These are phyloP conservation scores for Sesia bembeciformis DNA, from an alignment of 2,888 invertebrate species.

Conservation along the genomic window DNA sequence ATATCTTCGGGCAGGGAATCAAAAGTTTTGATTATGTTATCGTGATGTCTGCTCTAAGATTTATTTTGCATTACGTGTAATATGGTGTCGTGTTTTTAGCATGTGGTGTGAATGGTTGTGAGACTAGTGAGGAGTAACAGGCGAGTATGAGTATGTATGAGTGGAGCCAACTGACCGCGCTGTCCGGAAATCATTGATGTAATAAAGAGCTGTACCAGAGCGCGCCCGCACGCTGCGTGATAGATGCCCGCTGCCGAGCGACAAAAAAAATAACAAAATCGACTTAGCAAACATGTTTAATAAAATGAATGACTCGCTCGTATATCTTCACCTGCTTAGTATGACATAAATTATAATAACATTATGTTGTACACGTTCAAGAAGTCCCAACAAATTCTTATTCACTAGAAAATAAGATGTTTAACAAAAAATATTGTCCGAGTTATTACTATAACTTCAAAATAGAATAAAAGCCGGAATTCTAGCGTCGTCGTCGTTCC, in stretches of 20 bases:
- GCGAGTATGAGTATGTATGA: background rate
- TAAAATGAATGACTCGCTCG: constrained; percentile 71
- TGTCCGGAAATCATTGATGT: constrained; percentile 66
- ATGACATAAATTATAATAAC: constrained; percentile 74
- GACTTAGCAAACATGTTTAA: constrained; percentile 73
- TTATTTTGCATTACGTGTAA: too few species aligned
- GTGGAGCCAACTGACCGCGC: constrained; percentile 3
- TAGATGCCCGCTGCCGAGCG: constrained; percentile 59
- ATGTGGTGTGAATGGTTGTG: too few species aligned
- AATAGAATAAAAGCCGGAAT: constrained; percentile 49
- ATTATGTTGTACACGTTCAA: constrained; percentile 71
- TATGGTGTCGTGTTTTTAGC: too few species aligned
- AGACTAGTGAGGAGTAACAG: background rate
- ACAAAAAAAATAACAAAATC: constrained; percentile 70
- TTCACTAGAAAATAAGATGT: constrained; percentile 68
- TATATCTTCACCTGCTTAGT: constrained; percentile 75
- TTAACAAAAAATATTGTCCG: constrained; percentile 53
- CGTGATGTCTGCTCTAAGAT: background rate
- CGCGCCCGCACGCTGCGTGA: constrained; percentile 70
- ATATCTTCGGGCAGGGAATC: constrained; percentile 17
- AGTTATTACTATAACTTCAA: constrained; percentile 48
- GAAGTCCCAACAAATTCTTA: constrained; percentile 70
- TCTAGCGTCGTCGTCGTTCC: constrained; percentile 27
- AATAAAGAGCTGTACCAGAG: constrained; percentile 66
- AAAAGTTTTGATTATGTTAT: background rate